phyloP scores from a whole-genome alignment of 2,888 invertebrate genomes.

The Oscheius sp. region DNA sequence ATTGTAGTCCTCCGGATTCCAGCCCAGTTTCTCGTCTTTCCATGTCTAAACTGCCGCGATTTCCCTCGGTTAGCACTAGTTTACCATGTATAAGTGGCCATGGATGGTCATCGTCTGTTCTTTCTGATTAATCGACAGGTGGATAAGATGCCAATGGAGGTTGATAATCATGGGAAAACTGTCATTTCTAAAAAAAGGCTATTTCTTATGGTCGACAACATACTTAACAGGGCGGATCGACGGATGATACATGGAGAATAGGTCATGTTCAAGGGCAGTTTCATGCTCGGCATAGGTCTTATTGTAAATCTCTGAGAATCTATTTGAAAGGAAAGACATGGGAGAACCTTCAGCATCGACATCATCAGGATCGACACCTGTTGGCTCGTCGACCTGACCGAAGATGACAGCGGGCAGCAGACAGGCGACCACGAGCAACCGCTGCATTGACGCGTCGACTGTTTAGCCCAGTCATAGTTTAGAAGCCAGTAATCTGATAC shows the following conservation, averaged over 20 bases:
- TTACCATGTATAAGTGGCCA: constrained; percentile 70
- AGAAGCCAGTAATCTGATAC: neutral
- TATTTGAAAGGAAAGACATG: neutral
- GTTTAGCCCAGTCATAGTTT: constrained; percentile 4
- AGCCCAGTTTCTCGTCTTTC: constrained; percentile 67
- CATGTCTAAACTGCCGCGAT: constrained; percentile 51
- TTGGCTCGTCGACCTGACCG: neutral
- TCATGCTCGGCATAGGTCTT: constrained; percentile 49
- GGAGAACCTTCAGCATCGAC: neutral
- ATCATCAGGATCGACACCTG: constrained; percentile 13
- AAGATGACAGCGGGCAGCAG: neutral
- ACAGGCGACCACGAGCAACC: neutral
- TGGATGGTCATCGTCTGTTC: constrained; percentile 67
- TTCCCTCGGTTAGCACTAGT: neutral
- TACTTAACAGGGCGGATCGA: constrained; percentile 43
- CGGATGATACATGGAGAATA: constrained; percentile 44
- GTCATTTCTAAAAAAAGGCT: constrained; percentile 39
- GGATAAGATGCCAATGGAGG: constrained; percentile 65
- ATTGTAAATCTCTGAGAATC: constrained; percentile 46
- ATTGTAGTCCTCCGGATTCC: constrained; percentile 68
- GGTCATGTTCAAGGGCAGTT: constrained; percentile 39
- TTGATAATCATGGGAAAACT: constrained; percentile 36
- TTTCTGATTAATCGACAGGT: constrained; percentile 62
- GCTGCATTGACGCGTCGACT: neutral
- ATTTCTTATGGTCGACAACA: neutral